phyloP scores from a whole-genome alignment of 2,888 invertebrate genomes.

The Trisateles emortualis region DNA sequence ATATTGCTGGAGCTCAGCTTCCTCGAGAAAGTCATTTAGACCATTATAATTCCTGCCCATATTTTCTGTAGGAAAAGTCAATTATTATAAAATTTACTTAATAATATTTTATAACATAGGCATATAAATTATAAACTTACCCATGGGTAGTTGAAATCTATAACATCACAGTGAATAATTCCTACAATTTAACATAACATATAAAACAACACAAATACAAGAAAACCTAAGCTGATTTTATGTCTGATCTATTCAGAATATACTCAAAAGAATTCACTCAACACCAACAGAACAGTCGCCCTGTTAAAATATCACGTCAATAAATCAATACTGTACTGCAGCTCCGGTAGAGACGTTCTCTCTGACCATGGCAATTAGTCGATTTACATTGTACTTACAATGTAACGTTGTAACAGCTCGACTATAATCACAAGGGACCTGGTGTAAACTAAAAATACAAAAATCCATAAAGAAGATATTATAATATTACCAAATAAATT shows the following conservation, averaged over 20 bases:
- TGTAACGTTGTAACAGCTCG: no score
- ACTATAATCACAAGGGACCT: no score
- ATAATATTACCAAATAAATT: no score
- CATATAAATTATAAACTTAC: slow-evolving; percentile 44
- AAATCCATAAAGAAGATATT: background rate
- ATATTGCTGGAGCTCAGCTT: slow-evolving; percentile 98
- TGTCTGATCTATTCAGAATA: background rate
- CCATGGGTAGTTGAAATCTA: slow-evolving; percentile 49
- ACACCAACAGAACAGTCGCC: no score
- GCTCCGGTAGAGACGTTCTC: background rate
- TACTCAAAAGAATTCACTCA: no score
- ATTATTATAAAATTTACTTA: slow-evolving; percentile 14
- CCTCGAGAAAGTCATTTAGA: slow-evolving; percentile 93
- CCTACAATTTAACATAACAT: slow-evolving; percentile 21
- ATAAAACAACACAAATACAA: slow-evolving; percentile 23
- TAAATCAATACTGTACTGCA: background rate
- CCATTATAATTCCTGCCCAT: slow-evolving; percentile 66
- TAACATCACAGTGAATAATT: slow-evolving; percentile 11
- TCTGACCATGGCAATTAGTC: background rate
- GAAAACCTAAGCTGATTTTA: slow-evolving; percentile 17
- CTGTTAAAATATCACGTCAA: slow-evolving; percentile 12
- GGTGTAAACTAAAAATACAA: no score
- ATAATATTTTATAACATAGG: slow-evolving; percentile 20
- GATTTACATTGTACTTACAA: no score
- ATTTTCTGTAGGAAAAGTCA: slow-evolving; percentile 71